Base-by-base conservation (phyloP, 2,797 vertebrate genomes). In the Crossoptilon crossoptilon region DNA sequence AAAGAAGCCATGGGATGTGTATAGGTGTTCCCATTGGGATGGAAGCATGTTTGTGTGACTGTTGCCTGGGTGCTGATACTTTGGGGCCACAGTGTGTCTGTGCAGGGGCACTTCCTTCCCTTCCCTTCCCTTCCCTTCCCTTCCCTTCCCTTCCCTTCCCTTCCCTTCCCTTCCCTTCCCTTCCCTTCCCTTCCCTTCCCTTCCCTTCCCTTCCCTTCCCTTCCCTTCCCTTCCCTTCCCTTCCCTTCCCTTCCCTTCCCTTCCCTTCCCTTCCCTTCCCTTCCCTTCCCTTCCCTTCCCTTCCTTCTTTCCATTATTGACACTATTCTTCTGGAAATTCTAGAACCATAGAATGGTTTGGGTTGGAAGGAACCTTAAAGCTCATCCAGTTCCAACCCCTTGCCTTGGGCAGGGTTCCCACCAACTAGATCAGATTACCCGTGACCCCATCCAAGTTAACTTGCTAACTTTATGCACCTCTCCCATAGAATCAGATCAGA, bases 1-100 rank as follows among this genome's bases (percentile, higher is more conserved):
- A 0, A 1, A 77, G 64, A 11, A 35, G 37, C 48, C 0, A 0
- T 19, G 62, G 76, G 53, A 23, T 41, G 62, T 1, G 1, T 13
- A 0, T 27, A 55, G 69, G 7, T 31, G 55, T 37, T 83, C 49
- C 62, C 29, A 1, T 16, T 1, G 3, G 41, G 27, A 24, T 62
- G 39, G 58, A 43, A 59, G 37, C 3, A 5, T 62, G 15, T 70
- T 55, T 66, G 77, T 19, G 33, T 17, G 63, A 17, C 27, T 55
- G 31, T 3, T n/a, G n/a, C 31, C 41, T 26, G 41, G 27, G 55
- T 69, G 39, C 80, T 44, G 74, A 2, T 76, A 51, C 0, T 7
- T 78, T 86, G 21, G 59, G 26, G 17, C 67, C 59, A 27, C n/a
- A 17, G 16, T 53, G 44, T 76, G 11, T 66, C 62, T 78, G 23